Evolutionary conservation across 2,113 vertebrate genomes (phyloP).

Genomic region (Anoplopoma fimbria): DNA sequence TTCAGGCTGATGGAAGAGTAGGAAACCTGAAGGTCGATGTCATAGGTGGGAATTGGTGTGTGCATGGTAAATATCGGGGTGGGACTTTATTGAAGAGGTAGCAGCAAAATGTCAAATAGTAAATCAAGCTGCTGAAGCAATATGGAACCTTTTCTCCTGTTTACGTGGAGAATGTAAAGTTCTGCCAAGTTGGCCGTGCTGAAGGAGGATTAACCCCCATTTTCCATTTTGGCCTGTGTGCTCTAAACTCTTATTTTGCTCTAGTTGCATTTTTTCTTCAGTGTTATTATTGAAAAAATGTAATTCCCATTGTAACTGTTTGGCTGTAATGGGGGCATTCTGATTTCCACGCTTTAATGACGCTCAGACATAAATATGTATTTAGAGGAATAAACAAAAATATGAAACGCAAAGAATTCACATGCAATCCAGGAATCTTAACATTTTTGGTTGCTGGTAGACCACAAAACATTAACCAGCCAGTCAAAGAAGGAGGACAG

Average conservation of each 20-base stretch:
- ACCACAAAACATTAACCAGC: constrained; percentile 17
- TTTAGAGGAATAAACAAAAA: constrained; percentile 28
- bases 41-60: constrained; percentile 22
- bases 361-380: constrained; percentile 39
- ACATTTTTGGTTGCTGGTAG: not conserved
- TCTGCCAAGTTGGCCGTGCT: constrained; percentile 78
- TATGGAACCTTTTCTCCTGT: constrained; percentile 78
- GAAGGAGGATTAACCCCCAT: constrained; percentile 77
- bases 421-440: constrained; percentile 9
- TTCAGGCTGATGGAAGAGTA: constrained; percentile 1
- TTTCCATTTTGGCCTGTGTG: constrained; percentile 77
- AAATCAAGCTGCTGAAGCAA: constrained; percentile 63
- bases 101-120: constrained; percentile 67
- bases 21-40: not conserved
- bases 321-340: constrained; percentile 31
- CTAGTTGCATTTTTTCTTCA: constrained; percentile 69
- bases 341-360: constrained; percentile 45
- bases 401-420: constrained; percentile 6
- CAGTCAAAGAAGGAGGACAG: not conserved
- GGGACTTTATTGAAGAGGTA: constrained; percentile 61
- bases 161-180: constrained; percentile 69
- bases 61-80: constrained; percentile 54
- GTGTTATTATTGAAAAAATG: constrained; percentile 62
- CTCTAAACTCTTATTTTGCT: constrained; percentile 70
- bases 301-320: constrained; percentile 41